Conservation (phyloP, 2,888 invertebrate species). For the Lasioglossum figueresi region DNA sequence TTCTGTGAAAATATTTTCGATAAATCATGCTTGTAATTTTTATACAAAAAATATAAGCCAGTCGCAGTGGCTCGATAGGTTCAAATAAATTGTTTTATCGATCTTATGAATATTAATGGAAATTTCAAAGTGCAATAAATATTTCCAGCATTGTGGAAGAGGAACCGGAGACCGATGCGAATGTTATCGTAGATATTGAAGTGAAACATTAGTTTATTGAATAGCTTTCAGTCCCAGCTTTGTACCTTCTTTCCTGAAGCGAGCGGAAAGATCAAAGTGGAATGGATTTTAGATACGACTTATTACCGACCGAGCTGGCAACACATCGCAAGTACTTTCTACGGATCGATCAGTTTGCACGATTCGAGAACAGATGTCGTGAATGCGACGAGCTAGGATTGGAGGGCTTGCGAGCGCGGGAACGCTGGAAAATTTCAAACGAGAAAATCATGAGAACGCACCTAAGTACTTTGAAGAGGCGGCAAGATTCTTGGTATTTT, state of each 20-base stretch:
- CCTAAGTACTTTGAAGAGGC: slow-evolving; percentile 24
- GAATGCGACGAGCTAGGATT: slow-evolving; percentile 21
- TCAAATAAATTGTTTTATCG: background rate
- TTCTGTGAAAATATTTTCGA: background rate
- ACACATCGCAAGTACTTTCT: slow-evolving; percentile 28
- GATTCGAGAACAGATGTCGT: slow-evolving; percentile 39
- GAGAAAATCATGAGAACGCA: background rate
- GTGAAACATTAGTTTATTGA: background rate
- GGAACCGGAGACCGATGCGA: no score
- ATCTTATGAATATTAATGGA: background rate
- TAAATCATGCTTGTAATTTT: background rate
- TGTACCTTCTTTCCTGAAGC: slow-evolving; percentile 36
- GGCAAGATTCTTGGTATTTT: background rate
- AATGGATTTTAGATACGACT: slow-evolving; percentile 64
- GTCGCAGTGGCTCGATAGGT: background rate
- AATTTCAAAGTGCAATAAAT: background rate
- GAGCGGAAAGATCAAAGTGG: slow-evolving; percentile 60
- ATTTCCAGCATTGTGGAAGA: background rate
- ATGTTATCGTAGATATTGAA: background rate
- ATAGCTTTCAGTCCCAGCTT: background rate
- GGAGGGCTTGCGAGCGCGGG: slow-evolving; percentile 36
- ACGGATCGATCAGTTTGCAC: slow-evolving; percentile 26
- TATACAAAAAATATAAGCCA: background rate
- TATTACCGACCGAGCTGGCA: slow-evolving; percentile 5
- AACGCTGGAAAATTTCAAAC: slow-evolving; percentile 12